Percentiles rank a stretch among this genome's conserved stretches.
These are phyloP conservation scores for Ochropleura plecta DNA, from an alignment of 2,888 invertebrate genomes.

Conservation along the genomic window DNA sequence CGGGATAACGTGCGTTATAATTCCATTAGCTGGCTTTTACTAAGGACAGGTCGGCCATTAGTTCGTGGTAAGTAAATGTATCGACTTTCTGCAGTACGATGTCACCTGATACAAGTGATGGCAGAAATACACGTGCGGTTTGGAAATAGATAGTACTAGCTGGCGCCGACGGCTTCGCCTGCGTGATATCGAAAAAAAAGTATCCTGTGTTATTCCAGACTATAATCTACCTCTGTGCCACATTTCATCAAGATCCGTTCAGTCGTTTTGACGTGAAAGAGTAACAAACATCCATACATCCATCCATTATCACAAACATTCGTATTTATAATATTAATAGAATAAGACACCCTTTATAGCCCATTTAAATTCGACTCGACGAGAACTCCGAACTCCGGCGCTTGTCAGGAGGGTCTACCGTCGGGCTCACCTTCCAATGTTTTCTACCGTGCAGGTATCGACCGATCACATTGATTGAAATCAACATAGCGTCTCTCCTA, in stretches of 20 bases:
- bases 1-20: slow-evolving; percentile 56
- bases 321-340: too few species aligned
- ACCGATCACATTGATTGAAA: neutral
- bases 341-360: neutral
- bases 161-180: too few species aligned
- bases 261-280: too few species aligned
- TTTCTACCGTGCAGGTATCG: neutral
- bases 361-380: neutral
- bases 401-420: neutral
- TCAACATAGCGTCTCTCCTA: neutral
- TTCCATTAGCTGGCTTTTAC: slow-evolving; percentile 55
- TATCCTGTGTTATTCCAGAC: too few species aligned
- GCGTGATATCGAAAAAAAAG: too few species aligned
- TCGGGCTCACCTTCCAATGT: neutral
- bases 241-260: too few species aligned
- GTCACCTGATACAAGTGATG: slow-evolving; percentile 38
- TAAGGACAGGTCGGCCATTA: slow-evolving; percentile 45
- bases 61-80: slow-evolving; percentile 35
- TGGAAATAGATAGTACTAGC: neutral
- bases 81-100: slow-evolving; percentile 29
- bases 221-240: too few species aligned
- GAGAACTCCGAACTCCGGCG: neutral
- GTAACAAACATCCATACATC: too few species aligned
- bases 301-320: too few species aligned
- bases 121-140: slow-evolving; percentile 2